phyloP scores from a whole-genome alignment of 2,888 invertebrate genomes.

The Pollenia amentaria region DNA sequence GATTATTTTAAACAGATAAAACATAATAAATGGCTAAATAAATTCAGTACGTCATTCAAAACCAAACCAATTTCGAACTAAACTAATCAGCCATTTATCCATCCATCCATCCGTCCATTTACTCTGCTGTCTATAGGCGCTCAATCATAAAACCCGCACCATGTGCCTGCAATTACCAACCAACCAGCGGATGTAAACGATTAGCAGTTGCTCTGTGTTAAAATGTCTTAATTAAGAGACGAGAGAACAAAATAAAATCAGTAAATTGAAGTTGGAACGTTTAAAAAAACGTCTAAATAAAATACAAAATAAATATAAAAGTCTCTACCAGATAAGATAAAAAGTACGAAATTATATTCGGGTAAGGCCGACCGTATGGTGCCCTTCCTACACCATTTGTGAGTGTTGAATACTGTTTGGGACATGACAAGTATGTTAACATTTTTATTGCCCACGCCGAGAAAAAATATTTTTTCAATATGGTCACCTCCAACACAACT shows the following conservation, averaged over 20 bases:
- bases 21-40: slow-evolving; percentile 44
- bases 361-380: too few relatives aligned
- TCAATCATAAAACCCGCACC: slow-evolving; percentile 63
- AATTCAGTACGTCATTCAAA: slow-evolving; percentile 48
- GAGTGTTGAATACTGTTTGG: too few relatives aligned
- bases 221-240: slow-evolving; percentile 76
- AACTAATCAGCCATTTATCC: slow-evolving; percentile 56
- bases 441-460: too few relatives aligned
- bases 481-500: too few relatives aligned
- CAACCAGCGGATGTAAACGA: slow-evolving; percentile 82
- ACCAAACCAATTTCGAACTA: slow-evolving; percentile 28
- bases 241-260: slow-evolving; percentile 62
- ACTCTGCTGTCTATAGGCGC: slow-evolving; percentile 42
- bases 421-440: too few relatives aligned
- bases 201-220: slow-evolving; percentile 76
- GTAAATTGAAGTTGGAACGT: slow-evolving; percentile 52
- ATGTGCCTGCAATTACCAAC: slow-evolving; percentile 75
- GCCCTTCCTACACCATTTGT: too few relatives aligned
- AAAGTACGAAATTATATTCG: not conserved
- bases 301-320: slow-evolving; percentile 44
- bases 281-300: slow-evolving; percentile 21
- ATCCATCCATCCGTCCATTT: slow-evolving; percentile 36
- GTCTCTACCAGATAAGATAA: slow-evolving; percentile 25
- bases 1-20: slow-evolving; percentile 54
- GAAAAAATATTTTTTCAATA: too few relatives aligned